Evolutionary conservation across 2,888 invertebrate species (phyloP), one percentile per base, ranked within the genome.

Genomic region (Cosmia trapezina): DNA sequence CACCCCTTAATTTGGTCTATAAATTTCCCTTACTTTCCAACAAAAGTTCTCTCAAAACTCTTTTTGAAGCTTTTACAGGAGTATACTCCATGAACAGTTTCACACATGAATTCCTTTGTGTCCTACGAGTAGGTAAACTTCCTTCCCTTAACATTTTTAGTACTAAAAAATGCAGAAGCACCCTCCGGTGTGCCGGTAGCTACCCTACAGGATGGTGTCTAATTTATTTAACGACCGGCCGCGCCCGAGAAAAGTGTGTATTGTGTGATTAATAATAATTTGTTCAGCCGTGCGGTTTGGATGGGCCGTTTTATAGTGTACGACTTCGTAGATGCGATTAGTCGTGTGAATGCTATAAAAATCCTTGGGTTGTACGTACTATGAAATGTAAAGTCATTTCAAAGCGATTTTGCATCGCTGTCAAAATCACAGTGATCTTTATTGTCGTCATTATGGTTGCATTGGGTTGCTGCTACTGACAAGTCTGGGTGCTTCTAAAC

Each of bases 181-280:
- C 71, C 64, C 72, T 60, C 28, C 60, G 47, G 37, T 60, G 63
- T 45, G 59, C 61, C 45, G n/a, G 45, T 47, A 45, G 62, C 70
- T 74, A 78, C 65, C 75, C 75, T 54, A 14, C 65, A 60, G 81
- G 76, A 64, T 70, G 68, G 76, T 70, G 73, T 67, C 80, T 87
- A 80, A 84, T 86, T 87, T 88, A 88, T 88, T 86, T 80, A 87
- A 67, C 76, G 51, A 65, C 63, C 73, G 28, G 63, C 83, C 74
- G 73, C 64, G 37, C 69, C 65, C 70, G 72, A 63, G 78, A 66
- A 81, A 78, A 76, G 74, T 76, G 75, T 76, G 79, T 83, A 80
- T 78, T 78, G 79, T 82, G 66, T 86, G 83, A 80, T 86, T 83
- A 86, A 80, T 76, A 85, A 82, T 81, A 83, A 85, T 84, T 85